These are phyloP conservation scores for Drosophila lacteicornis DNA, from an alignment of 1,140 invertebrate genomes.

Conservation along the genomic window DNA sequence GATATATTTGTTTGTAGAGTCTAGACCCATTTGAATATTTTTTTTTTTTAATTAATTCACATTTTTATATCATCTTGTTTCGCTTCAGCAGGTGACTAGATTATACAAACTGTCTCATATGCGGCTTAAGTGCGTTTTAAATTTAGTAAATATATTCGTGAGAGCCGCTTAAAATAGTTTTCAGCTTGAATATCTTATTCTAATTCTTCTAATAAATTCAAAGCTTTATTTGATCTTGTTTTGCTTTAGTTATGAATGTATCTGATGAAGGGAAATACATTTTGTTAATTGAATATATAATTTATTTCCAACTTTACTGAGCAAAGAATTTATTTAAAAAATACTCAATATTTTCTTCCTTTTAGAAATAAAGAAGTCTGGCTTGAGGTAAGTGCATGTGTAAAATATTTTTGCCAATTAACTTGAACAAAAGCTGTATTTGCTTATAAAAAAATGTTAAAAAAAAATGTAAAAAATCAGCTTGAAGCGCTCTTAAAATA, in stretches of 20 bases:
- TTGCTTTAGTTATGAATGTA: background rate
- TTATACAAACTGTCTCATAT: background rate
- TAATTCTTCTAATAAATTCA: background rate
- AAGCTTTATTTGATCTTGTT: background rate
- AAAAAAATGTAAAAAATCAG: background rate
- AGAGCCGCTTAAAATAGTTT: conserved; percentile 3
- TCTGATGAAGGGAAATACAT: background rate
- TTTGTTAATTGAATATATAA: background rate
- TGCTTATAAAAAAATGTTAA: background rate
- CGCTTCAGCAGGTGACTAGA: background rate
- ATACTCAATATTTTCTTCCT: background rate
- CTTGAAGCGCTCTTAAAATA: conserved; percentile 1
- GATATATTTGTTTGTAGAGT: background rate
- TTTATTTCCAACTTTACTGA: background rate
- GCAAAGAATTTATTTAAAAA: background rate
- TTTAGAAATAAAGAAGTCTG: background rate
- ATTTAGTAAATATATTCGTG: background rate
- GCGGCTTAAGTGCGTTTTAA: background rate
- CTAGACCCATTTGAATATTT: conserved; percentile 25
- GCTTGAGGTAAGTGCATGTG: background rate
- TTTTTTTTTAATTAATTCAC: conserved; percentile 34
- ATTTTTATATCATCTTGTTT: conserved; percentile 2
- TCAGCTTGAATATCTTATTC: conserved; percentile 2
- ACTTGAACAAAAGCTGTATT: background rate
- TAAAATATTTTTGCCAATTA: background rate